Evolutionary conservation across 2,113 vertebrate genomes (phyloP), one percentile per base, ranked within the genome.

Genomic region (Polyodon spathula): DNA sequence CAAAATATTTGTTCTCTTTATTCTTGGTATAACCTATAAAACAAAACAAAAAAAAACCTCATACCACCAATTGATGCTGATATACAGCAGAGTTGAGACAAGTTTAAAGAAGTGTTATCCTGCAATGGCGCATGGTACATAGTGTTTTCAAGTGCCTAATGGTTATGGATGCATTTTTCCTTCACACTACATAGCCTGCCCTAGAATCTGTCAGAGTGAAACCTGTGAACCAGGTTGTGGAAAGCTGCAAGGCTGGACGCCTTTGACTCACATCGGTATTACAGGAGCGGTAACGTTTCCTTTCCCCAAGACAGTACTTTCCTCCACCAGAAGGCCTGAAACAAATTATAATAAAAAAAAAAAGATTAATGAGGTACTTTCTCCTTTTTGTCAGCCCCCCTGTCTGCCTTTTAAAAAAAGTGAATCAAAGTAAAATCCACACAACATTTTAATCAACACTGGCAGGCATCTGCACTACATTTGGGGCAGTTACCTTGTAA

Each of bases 271-370:
- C 95, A 68, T 96, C 92, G 2, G 89, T 97, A 81, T 97, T 97
- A 74, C 95, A 98, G 16, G 95, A 98, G 58, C 93, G 91, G 78
- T 98, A 97, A 5, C 92, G 87, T 65, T 95, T 98, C 74, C 95
- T 92, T 81, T 98, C 94, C 53, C 95, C 95, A 56, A 98, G 93
- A 76, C 95, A 98, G 11, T 98, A 98, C 80, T 93, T 97, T 62
- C 94, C 95, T 88, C 93, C 94, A 78, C 95, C 93, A 66, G 93
- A 93, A 64, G 94, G 94, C 72, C 95, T 98, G 84, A 74, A 83
- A 88, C 76, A 86, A 83, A 77, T 55, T 53, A 62, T 16, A 58
- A 55, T 54, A 57, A 48, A 63, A 63, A 9, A 54, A 59, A 56
- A 54, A 62, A 43, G 60, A 63, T 56, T 63, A 57, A 58, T 69